Conservation (phyloP, 2,888 invertebrate species). For the Meandrusa payeni region DNA sequence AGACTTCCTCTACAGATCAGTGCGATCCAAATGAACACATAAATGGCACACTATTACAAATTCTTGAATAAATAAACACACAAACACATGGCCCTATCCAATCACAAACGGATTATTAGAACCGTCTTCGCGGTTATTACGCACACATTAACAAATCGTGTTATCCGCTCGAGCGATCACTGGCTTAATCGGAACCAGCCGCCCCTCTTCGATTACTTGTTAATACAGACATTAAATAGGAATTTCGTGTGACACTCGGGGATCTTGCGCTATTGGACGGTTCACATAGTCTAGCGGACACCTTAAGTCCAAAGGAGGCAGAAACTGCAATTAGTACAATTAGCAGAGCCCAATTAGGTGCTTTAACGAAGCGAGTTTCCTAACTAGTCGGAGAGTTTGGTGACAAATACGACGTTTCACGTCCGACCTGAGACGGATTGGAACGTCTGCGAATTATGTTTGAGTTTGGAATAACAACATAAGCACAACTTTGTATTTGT, state of each 20-base stretch:
- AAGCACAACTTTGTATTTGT: no score
- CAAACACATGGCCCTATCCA: conserved; percentile 18
- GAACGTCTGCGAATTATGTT: conserved; percentile 48
- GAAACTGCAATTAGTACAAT: conserved; percentile 68
- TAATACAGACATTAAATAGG: conserved; percentile 28
- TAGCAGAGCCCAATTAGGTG: conserved; percentile 72
- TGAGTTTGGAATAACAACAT: no score
- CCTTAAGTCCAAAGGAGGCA: conserved; percentile 68
- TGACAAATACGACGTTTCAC: conserved; percentile 63
- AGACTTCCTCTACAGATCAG: conserved; percentile 34
- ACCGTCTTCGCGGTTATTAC: conserved; percentile 24
- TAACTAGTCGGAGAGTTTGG: conserved; percentile 57
- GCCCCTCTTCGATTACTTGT: not conserved
- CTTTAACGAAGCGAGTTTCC: conserved; percentile 71
- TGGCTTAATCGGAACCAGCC: conserved; percentile 10
- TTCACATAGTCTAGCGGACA: conserved; percentile 42
- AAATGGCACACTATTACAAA: conserved; percentile 11
- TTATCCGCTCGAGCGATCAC: conserved; percentile 21
- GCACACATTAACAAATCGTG: conserved; percentile 27
- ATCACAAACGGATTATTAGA: conserved; percentile 25
- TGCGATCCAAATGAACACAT: conserved; percentile 12
- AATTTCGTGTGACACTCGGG: conserved; percentile 13
- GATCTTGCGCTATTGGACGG: conserved; percentile 30
- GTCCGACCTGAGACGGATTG: conserved; percentile 59
- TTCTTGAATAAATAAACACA: conserved; percentile 5